Evolutionary conservation across 2,888 invertebrate genomes (phyloP).

Genomic region (Thymelicus lineola): DNA sequence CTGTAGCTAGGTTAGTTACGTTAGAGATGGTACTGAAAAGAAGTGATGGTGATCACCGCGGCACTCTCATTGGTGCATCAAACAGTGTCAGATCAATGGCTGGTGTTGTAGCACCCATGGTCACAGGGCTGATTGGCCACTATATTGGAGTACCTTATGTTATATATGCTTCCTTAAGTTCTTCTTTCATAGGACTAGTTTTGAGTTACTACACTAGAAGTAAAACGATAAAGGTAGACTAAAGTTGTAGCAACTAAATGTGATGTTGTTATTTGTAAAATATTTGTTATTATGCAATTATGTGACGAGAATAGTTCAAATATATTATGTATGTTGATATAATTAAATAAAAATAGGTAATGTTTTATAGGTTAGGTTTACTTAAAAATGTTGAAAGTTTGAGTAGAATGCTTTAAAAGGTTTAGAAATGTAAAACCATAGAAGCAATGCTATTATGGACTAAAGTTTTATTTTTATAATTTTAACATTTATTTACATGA

Average conservation of each 20-base stretch:
- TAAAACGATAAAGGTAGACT: constrained; percentile 62
- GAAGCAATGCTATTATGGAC: not conserved
- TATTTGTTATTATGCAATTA: not conserved
- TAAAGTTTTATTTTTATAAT: not conserved
- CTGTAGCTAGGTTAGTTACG: constrained; percentile 83
- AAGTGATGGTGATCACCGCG: constrained; percentile 81
- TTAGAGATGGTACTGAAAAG: constrained; percentile 86
- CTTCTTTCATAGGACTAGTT: constrained; percentile 68
- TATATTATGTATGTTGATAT: too few species aligned
- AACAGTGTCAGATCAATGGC: constrained; percentile 87
- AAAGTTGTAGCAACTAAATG: constrained; percentile 34
- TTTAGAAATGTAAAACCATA: too few species aligned
- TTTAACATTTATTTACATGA: constrained; percentile 4
- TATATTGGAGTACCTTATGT: constrained; percentile 78
- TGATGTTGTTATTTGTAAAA: not conserved
- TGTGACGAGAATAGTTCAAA: too few species aligned
- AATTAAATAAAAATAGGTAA: too few species aligned
- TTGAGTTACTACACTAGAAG: constrained; percentile 67
- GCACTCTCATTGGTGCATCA: constrained; percentile 87
- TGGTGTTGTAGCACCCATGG: constrained; percentile 85
- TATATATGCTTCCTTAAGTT: constrained; percentile 70
- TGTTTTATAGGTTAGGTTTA: too few species aligned
- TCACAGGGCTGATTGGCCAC: constrained; percentile 85
- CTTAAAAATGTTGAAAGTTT: too few species aligned
- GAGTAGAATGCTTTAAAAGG: too few species aligned